Base-by-base conservation (phyloP, 2,113 vertebrate genomes). In the Urocolius indicus region DNA sequence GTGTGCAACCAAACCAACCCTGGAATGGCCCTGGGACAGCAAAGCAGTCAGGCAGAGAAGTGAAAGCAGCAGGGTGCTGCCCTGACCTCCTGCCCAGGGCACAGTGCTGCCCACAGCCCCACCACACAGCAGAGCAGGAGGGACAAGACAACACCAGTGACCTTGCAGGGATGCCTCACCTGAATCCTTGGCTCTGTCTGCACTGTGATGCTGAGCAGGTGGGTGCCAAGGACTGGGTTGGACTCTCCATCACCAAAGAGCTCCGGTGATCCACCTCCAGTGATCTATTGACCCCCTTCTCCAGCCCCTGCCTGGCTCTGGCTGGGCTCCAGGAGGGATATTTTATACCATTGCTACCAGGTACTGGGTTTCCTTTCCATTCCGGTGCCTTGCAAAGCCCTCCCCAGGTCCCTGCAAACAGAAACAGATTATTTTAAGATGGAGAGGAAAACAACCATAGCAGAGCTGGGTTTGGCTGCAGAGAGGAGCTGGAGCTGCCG, bases 151-250 rank as follows among this genome's bases (percentile, higher is more conserved):
- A 16, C 2, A 1, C 9, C 51, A 1, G 73, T 0, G 7, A 5
- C 29, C 0, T n/a, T 80, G 49, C 67, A 6, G 43, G 66, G 45
- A 34, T 24, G 51, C 11, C 11, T 38, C 17, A 19, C 29, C 41
- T 59, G 10, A 8, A 32, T 11, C 63, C 72, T 9, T 9, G 36
- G 32, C 29, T 30, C 62, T 38, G 26, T 15, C 43, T 7, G 1
- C 24, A 0, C 5, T 2, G 21, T 0, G 2, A 14, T 30, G 30
- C 22, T 1, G 0, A 6, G 11, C 2, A 8, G 16, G 14, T 41
- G 38, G 20, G 65, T 0, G 29, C 32, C 55, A 4, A 14, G 86
- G 92, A 8, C 3, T 12, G 4, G 19, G 26, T 38, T 5, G 0
- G 20, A 26, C 5, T 82, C 66, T 55, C 74, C 84, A 46, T 16